These are phyloP conservation scores for Sebastes ruberrimus DNA, from an alignment of 2,797 vertebrate species.

Conservation along the genomic window DNA sequence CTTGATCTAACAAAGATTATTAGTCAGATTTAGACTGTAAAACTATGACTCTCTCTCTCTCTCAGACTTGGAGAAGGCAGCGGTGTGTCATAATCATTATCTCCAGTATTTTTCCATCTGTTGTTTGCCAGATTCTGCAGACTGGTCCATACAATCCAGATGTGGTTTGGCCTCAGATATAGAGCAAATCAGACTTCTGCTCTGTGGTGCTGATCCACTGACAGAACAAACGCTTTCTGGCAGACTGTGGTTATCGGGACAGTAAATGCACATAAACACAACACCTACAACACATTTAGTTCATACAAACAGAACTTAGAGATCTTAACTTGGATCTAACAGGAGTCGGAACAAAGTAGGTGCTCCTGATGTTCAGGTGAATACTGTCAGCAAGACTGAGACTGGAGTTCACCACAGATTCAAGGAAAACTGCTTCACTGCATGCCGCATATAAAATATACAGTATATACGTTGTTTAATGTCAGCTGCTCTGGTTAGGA, in stretches of 20 bases:
- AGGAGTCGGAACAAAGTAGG: neutral
- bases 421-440: neutral
- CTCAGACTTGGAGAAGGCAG: constrained; percentile 22
- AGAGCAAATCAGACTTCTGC: constrained; percentile 50
- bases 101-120: constrained; percentile 82
- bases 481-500: neutral
- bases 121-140: constrained; percentile 76
- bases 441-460: neutral
- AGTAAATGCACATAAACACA: constrained; percentile 18
- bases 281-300: neutral
- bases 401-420: neutral
- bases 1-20: constrained; percentile 27
- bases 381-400: neutral
- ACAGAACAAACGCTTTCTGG: constrained; percentile 18
- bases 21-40: constrained; percentile 19
- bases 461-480: neutral
- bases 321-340: neutral
- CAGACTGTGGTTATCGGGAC: neutral
- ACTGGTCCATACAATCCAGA: constrained; percentile 81
- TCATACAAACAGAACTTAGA: neutral
- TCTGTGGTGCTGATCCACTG: constrained; percentile 15
- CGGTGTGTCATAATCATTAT: constrained; percentile 75
- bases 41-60: neutral
- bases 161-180: constrained; percentile 73
- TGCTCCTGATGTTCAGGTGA: neutral